phyloP scores from a whole-genome alignment of 2,113 vertebrate species.

The Ophiodon elongatus region DNA sequence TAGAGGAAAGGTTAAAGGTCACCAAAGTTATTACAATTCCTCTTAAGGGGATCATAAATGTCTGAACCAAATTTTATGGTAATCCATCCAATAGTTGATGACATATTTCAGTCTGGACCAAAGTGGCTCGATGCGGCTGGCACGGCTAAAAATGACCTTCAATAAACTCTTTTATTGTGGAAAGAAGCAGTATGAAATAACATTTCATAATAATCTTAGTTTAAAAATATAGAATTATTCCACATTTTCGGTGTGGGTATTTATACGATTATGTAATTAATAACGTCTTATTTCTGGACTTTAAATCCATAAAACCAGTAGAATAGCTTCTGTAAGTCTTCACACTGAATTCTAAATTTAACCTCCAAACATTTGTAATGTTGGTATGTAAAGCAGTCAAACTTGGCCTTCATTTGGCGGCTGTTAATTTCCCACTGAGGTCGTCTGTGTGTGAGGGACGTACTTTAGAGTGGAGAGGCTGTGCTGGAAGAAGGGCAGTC shows the following conservation, averaged over 20 bases:
- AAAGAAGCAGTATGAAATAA: neutral
- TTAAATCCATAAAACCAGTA: neutral
- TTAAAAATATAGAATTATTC: neutral
- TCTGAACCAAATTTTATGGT: neutral
- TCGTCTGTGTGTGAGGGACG: constrained; percentile 4
- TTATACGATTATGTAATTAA: neutral
- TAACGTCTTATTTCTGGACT: neutral
- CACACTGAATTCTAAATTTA: neutral
- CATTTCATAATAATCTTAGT: neutral
- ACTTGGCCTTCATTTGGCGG: constrained; percentile 25
- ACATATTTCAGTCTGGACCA: neutral
- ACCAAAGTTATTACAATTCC: neutral
- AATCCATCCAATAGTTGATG: neutral
- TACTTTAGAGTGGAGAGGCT: constrained; percentile 25
- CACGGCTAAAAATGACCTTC: neutral
- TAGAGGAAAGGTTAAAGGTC: neutral
- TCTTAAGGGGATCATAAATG: neutral
- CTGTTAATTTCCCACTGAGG: constrained; percentile 30
- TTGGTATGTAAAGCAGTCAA: constrained; percentile 2
- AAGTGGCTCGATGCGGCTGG: too few species aligned
- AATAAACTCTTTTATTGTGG: neutral
- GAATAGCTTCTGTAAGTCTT: neutral
- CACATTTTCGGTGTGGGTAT: neutral
- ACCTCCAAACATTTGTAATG: constrained; percentile 2
- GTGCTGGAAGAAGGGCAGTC: constrained; percentile 33